These are phyloP conservation scores for Choreutis nemorana DNA, from an alignment of 2,888 invertebrate genomes.

Conservation along the genomic window DNA sequence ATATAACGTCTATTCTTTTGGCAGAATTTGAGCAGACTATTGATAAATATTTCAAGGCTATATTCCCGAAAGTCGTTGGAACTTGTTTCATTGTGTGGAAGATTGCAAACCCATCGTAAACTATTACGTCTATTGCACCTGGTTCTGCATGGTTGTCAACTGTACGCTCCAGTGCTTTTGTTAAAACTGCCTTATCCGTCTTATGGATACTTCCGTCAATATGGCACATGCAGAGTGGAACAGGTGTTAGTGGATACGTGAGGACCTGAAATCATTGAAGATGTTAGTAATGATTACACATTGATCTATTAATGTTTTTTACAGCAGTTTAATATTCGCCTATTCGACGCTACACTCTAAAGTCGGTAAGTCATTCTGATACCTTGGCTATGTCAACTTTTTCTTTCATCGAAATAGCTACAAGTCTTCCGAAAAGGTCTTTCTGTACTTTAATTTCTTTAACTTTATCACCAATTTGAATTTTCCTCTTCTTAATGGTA, in stretches of 20 bases:
- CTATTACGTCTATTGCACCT: slow-evolving; percentile 11
- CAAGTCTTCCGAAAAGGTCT: not conserved
- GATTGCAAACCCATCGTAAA: slow-evolving; percentile 25
- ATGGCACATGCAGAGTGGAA: slow-evolving; percentile 20
- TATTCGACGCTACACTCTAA: no score
- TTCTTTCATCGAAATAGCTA: slow-evolving; percentile 1
- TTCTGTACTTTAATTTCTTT: slow-evolving; percentile 1
- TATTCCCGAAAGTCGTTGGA: slow-evolving; percentile 19
- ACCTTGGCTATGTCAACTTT: slow-evolving; percentile 9
- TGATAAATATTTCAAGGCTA: slow-evolving; percentile 17
- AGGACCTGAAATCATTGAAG: no score
- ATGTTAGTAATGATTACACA: no score
- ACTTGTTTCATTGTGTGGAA: slow-evolving; percentile 18
- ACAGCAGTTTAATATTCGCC: no score
- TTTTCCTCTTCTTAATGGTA: slow-evolving; percentile 5
- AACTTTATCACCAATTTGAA: slow-evolving; percentile 6
- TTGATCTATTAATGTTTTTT: no score
- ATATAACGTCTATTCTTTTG: slow-evolving; percentile 11
- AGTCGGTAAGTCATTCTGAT: no score
- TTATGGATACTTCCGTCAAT: slow-evolving; percentile 18
- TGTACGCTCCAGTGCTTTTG: slow-evolving; percentile 14
- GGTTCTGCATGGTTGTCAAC: slow-evolving; percentile 9
- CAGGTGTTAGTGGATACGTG: slow-evolving; percentile 19
- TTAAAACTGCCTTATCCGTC: slow-evolving; percentile 16
- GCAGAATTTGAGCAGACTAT: not conserved